These are phyloP conservation scores for Loris lydekkerianus DNA, from an alignment of 2,797 vertebrate species.

Conservation along the genomic window DNA sequence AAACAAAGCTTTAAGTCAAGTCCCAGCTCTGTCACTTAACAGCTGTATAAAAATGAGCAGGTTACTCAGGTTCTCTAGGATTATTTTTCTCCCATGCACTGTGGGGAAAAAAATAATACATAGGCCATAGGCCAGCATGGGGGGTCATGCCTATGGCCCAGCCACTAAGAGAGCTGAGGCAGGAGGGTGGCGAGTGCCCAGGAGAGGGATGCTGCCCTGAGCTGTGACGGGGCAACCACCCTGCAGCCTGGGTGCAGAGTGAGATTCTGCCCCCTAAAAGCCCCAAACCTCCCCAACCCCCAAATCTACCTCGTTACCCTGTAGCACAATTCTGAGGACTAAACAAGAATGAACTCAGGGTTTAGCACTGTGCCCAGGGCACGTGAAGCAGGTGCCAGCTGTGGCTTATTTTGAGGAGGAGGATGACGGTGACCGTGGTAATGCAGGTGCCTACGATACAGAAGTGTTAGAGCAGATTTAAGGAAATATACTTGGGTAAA, in stretches of 20 bases:
- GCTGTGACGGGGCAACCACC: not conserved
- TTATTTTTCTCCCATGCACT: not conserved
- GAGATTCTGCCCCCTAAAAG: not conserved
- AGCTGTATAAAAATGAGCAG: constrained; percentile 16
- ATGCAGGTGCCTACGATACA: not conserved
- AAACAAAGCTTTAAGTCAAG: constrained; percentile 35
- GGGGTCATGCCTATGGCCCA: not conserved
- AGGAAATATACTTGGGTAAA: not conserved
- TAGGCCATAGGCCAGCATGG: not conserved
- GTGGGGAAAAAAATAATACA: not conserved
- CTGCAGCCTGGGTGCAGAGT: not conserved
- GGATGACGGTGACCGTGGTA: accelerated
- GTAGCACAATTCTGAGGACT: not conserved
- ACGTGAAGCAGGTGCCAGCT: not conserved
- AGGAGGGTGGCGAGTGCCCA: not conserved
- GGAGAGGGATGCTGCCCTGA: not conserved
- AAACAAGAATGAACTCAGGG: not conserved
- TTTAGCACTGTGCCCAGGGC: not conserved
- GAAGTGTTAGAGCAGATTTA: not conserved
- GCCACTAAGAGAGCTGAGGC: not conserved
- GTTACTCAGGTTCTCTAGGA: not conserved
- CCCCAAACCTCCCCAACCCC: too few relatives aligned
- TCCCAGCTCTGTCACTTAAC: not conserved
- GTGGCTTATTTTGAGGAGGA: not conserved
- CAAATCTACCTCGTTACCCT: not conserved